Conservation (phyloP, 2,113 vertebrate species). For the Solea solea region DNA sequence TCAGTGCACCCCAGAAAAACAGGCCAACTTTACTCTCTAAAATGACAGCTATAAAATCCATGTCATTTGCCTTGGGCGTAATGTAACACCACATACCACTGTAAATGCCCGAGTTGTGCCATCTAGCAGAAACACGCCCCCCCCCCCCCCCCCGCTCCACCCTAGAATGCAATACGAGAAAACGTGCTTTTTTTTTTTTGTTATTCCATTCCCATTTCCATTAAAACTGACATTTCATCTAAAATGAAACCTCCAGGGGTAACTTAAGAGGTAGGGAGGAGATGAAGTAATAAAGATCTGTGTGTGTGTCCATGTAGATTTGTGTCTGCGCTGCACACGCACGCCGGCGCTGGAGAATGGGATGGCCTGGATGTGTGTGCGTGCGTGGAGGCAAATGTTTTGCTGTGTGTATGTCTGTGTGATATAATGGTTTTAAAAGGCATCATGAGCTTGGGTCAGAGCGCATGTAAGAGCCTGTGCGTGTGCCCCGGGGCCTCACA, state of each 20-base stretch:
- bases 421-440: slow-evolving; percentile 67
- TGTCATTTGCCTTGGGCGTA: slow-evolving; percentile 59
- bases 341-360: slow-evolving; percentile 39
- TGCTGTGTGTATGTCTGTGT: slow-evolving; percentile 19
- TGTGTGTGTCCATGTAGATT: slow-evolving; percentile 42
- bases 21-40: slow-evolving; percentile 41
- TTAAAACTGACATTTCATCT: slow-evolving; percentile 90
- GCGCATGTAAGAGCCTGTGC: slow-evolving; percentile 42
- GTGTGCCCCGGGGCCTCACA: slow-evolving; percentile 70
- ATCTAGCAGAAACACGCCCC: slow-evolving; percentile 75
- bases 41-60: slow-evolving; percentile 67
- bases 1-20: slow-evolving; percentile 39
- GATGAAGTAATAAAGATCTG: slow-evolving; percentile 76
- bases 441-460: slow-evolving; percentile 48
- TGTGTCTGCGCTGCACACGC: slow-evolving; percentile 30
- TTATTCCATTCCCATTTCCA: slow-evolving; percentile 86
- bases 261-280: slow-evolving; percentile 72
- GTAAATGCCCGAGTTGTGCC: slow-evolving; percentile 59
- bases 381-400: slow-evolving; percentile 35
- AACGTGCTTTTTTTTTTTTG: slow-evolving; percentile 71
- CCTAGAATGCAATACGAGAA: slow-evolving; percentile 62
- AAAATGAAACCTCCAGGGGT: slow-evolving; percentile 84
- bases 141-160: slow-evolving; percentile 61
- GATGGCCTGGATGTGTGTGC: slow-evolving; percentile 53
- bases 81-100: slow-evolving; percentile 68